Evolutionary conservation across 2,113 vertebrate species (phyloP), one percentile per base, ranked within the genome.

Genomic region (Fregetta grallaria): DNA sequence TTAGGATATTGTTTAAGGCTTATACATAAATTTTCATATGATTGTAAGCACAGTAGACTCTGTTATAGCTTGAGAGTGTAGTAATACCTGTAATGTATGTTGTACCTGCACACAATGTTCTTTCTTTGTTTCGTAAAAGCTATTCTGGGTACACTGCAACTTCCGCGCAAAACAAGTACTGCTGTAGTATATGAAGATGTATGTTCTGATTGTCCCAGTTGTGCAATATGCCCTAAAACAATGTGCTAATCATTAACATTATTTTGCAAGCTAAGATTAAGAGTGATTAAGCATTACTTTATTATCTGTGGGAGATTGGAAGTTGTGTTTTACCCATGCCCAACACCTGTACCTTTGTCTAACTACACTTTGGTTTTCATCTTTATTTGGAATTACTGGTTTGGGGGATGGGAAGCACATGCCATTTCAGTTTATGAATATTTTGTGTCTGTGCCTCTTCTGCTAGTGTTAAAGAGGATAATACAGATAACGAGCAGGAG

Each of bases 401-500:
- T 87, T 84, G 77, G 70, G 91, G 52, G 16, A 70, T 90, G 76
- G 89, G 71, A 90, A 92, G 56, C 8, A 58, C 3, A 15, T 92
- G 65, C 34, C 38, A 10, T 90, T 97, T 93, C 74, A 49, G 7
- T 86, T 94, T 8, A 12, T 95, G 93, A 96, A 77, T 58, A 45
- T 38, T 56, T n/a, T 68, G 29, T 66, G 22, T 90, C 70, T 96
- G 22, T 86, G 26, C 95, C 80, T 88, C 86, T 96, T 93, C 84
- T 94, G 23, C 27, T 97, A 99, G 99, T 79, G 97, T 98, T 91
- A 99, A 98, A 96, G 99, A 99, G 76, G 99, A 99, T 50, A 97
- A 98, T 70, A 97, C 97, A 27, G 99, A 99, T 91, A 99, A 99
- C 0, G 99, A 99, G 34, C 99, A 98, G 83, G 99, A 99, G 74